Evolutionary conservation across 2,797 vertebrate species (phyloP).

Genomic region (Hoplostethus atlanticus): DNA sequence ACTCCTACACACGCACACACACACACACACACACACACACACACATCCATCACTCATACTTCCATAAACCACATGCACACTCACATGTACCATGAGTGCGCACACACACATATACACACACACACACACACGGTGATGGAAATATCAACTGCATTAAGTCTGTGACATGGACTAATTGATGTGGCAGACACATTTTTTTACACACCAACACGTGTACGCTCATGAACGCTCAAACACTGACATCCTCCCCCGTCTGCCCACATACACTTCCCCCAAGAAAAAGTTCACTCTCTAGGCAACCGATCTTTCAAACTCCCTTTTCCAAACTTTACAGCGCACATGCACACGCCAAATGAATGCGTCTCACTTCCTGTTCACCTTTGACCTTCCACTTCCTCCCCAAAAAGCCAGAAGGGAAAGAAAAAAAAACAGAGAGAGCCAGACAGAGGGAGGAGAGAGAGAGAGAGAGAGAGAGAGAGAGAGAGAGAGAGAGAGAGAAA

Average conservation of each 20-base stretch:
- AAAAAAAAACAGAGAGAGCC: constrained; percentile 29
- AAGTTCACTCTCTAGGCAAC: constrained; percentile 49
- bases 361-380: constrained; percentile 94
- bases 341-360: constrained; percentile 81
- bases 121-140: constrained; percentile 19
- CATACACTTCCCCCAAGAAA: constrained; percentile 67
- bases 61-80: constrained; percentile 63
- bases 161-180: too few species aligned
- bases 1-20: constrained; percentile 58
- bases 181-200: constrained; percentile 13
- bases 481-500: constrained; percentile 14
- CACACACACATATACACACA: constrained; percentile 14
- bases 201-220: constrained; percentile 11
- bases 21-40: constrained; percentile 59
- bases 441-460: constrained; percentile 20
- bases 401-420: constrained; percentile 61
- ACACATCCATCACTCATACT: constrained; percentile 8
- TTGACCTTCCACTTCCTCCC: constrained; percentile 90
- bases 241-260: constrained; percentile 46
- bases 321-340: constrained; percentile 66
- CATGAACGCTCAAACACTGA: constrained; percentile 28
- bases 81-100: constrained; percentile 7
- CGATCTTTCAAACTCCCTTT: constrained; percentile 33
- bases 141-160: constrained; percentile 4
- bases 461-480: constrained; percentile 42